phyloP scores from a whole-genome alignment of 2,888 invertebrate genomes.

The Nomada fabriciana region DNA sequence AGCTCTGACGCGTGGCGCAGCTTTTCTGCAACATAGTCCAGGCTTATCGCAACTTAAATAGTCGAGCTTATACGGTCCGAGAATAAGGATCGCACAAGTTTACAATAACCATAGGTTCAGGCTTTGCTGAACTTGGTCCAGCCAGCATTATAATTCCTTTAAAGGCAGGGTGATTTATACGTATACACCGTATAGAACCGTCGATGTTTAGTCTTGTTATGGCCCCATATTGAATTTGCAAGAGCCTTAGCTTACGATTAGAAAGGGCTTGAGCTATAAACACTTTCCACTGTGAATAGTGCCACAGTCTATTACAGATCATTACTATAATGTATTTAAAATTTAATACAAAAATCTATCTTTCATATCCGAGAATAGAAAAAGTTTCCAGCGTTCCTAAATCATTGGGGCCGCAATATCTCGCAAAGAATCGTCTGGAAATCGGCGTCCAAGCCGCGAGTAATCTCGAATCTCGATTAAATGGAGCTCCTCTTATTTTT shows the following conservation, averaged over 20 bases:
- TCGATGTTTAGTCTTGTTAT: too few relatives aligned
- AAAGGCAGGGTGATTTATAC: too few relatives aligned
- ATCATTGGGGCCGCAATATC: background rate
- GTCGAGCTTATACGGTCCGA: background rate
- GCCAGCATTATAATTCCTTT: too few relatives aligned
- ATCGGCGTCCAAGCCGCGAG: background rate
- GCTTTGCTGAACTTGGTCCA: too few relatives aligned
- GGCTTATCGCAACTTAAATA: slow-evolving; percentile 27
- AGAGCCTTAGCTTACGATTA: background rate
- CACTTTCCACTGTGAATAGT: background rate
- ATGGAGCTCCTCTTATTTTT: slow-evolving; percentile 21
- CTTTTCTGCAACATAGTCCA: slow-evolving; percentile 1
- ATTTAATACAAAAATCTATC: background rate
- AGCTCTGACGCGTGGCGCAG: background rate
- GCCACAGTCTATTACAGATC: background rate
- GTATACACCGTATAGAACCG: too few relatives aligned
- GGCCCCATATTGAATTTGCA: background rate
- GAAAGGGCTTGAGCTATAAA: background rate
- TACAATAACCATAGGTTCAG: background rate
- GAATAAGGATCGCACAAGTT: slow-evolving; percentile 12
- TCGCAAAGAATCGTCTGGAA: background rate
- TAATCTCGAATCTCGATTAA: slow-evolving; percentile 37
- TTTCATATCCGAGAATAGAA: background rate
- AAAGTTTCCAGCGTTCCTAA: too few relatives aligned
- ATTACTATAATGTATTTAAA: background rate